phyloP scores from a whole-genome alignment of 2,797 vertebrate species.

The Stomatorhinus walkeri region DNA sequence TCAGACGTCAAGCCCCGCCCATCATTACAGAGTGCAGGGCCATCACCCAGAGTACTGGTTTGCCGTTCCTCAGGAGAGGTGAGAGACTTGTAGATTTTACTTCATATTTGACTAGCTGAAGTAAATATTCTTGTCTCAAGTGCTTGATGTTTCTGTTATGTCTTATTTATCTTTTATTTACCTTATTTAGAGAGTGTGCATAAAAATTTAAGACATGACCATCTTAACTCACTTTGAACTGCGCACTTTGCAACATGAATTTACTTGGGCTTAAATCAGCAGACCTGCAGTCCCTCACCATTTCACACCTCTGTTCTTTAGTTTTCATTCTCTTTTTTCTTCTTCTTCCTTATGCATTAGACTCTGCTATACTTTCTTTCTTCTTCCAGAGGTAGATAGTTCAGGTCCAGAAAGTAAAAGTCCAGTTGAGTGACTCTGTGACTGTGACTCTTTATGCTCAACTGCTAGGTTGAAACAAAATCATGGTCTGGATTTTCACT shows the following conservation, averaged over 20 bases:
- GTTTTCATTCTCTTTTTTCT: not conserved
- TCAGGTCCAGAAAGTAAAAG: not conserved
- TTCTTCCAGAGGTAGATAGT: not conserved
- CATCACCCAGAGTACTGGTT: slow-evolving; percentile 97
- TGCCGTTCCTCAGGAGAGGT: slow-evolving; percentile 95
- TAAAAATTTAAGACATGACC: not conserved
- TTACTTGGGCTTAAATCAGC: not conserved
- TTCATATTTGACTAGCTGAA: not conserved
- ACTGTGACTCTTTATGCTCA: not conserved
- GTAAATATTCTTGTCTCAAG: not conserved
- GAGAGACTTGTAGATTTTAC: slow-evolving; percentile 25
- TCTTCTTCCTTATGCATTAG: not conserved
- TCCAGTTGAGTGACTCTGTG: not conserved
- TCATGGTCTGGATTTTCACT: not conserved
- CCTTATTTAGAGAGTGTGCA: not conserved
- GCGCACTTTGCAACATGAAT: not conserved
- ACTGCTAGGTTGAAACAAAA: not conserved
- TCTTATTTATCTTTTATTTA: not conserved
- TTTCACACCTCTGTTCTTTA: not conserved
- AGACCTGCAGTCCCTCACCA: not conserved
- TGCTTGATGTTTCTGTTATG: not conserved
- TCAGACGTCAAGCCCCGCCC: slow-evolving; percentile 63
- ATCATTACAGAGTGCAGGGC: slow-evolving; percentile 62
- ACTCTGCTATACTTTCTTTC: not conserved
- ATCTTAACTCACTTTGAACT: not conserved